Evolutionary conservation across 2,113 vertebrate species (phyloP), one percentile per base, ranked within the genome.

Genomic region (Sebastes schlegelii): DNA sequence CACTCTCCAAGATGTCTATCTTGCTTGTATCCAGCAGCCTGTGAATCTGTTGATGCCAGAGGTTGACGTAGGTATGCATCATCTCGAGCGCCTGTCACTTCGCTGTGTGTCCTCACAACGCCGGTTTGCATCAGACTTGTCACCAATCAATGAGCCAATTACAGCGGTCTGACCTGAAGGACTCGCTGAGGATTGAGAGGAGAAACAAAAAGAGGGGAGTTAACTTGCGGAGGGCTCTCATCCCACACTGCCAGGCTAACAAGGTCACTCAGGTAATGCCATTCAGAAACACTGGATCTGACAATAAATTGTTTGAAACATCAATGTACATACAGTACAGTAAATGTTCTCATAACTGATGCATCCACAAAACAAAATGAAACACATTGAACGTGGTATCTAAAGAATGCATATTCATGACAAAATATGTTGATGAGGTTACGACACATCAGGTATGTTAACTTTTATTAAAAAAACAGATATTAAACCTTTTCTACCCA

Each of bases 81-180:
- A 75, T 72, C 55, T 54, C 45, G 6, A 9, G 48, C 43, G 26
- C 73, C 79, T 72, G 84, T 86, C 89, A 74, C 86, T 70, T 54
- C 58, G 0, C 64, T 2, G 73, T 70, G 78, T 83, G 73, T 70
- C 51, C 4, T 11, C 2, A 4, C 10, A 2, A 34, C 8, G 12
- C 23, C 57, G 5, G 45, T 74, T 76, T 80, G 64, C 79, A 79
- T 85, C 76, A 69, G 55, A 49, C 61, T 13, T 74, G 81, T 80
- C 84, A 74, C 84, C 85, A 57, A 91, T 87, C 87, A 85, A 82
- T 63, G 70, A 34, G 42, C 69, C 79, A 75, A 78, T 87, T 85
- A 75, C 60, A 46, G 60, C 7, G 7, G 2, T n/a, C 67, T 74
- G 84, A 77, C 52, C 48, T 23, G 66, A 55, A 72, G 23, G 34